phyloP scores from a whole-genome alignment of 2,888 invertebrate genomes.

The Rhogogaster chlorosoma region DNA sequence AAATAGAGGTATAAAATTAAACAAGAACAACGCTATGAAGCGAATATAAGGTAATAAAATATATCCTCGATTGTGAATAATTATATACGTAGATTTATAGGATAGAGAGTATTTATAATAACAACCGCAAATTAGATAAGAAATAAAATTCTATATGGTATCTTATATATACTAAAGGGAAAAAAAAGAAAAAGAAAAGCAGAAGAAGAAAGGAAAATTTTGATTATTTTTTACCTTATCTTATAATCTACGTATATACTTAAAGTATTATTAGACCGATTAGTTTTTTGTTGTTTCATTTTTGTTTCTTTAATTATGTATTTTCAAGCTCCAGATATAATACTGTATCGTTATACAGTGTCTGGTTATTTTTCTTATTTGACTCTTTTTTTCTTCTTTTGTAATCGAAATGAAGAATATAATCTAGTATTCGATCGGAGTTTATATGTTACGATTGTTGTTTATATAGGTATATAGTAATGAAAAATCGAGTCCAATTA shows the following conservation, averaged over 20 bases:
- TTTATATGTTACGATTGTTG: no score
- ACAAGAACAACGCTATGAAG: background rate
- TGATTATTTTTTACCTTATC: background rate
- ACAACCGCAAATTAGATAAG: background rate
- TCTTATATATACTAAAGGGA: background rate
- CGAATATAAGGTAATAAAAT: background rate
- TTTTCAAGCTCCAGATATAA: background rate
- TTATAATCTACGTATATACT: background rate
- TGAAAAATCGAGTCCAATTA: no score
- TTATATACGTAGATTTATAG: background rate
- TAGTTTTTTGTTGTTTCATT: background rate
- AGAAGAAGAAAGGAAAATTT: background rate
- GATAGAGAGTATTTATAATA: background rate
- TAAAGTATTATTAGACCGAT: background rate
- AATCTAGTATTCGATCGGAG: no score
- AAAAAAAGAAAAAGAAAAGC: background rate
- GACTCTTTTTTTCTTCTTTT: background rate
- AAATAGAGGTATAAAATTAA: background rate
- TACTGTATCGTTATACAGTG: background rate
- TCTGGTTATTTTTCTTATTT: background rate
- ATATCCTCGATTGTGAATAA: background rate
- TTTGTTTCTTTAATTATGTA: background rate
- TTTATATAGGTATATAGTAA: no score
- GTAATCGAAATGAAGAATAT: background rate
- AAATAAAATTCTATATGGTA: background rate